These are phyloP conservation scores for Arenicola marina DNA, from an alignment of 2,888 invertebrate genomes.

Conservation along the genomic window DNA sequence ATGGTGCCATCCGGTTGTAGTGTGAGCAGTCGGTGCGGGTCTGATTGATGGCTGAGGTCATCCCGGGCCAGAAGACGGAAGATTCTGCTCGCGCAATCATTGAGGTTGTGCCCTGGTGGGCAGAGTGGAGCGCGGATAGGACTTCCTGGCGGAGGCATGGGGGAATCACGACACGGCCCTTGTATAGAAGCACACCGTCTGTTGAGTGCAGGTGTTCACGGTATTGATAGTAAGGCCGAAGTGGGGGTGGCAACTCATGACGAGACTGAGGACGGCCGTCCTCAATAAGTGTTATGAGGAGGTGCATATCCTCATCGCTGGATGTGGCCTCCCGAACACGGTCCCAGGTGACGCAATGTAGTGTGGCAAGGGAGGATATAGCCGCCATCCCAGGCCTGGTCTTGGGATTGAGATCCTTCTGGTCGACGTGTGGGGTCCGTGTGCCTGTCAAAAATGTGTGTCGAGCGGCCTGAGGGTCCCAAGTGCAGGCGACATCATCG, in stretches of 20 bases:
- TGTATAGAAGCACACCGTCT: no score
- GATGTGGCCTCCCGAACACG: conserved; percentile 24
- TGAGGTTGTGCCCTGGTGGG: no score
- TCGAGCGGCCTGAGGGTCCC: background rate
- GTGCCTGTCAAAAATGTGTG: no score
- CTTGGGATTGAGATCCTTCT: background rate
- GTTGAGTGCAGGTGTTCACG: conserved; percentile 14
- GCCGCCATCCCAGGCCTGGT: background rate
- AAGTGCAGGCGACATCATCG: background rate
- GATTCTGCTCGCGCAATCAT: conserved; percentile 19
- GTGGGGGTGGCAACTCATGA: conserved; percentile 8
- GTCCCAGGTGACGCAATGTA: conserved; percentile 33
- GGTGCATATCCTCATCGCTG: conserved; percentile 27
- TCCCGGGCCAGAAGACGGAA: conserved; percentile 10
- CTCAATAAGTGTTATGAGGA: conserved; percentile 17
- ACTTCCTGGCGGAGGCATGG: conserved; percentile 27
- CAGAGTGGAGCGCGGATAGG: conserved; percentile 29
- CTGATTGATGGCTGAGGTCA: background rate
- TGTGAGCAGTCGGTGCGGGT: conserved; percentile 22
- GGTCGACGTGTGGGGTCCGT: background rate
- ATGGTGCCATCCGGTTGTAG: conserved; percentile 35
- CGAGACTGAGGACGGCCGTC: background rate
- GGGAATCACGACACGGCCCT: conserved; percentile 38
- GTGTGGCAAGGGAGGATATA: conserved; percentile 4
- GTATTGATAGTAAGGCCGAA: conserved; percentile 9